phyloP scores from a whole-genome alignment of 2,888 invertebrate genomes.

The Folsomia candida region DNA sequence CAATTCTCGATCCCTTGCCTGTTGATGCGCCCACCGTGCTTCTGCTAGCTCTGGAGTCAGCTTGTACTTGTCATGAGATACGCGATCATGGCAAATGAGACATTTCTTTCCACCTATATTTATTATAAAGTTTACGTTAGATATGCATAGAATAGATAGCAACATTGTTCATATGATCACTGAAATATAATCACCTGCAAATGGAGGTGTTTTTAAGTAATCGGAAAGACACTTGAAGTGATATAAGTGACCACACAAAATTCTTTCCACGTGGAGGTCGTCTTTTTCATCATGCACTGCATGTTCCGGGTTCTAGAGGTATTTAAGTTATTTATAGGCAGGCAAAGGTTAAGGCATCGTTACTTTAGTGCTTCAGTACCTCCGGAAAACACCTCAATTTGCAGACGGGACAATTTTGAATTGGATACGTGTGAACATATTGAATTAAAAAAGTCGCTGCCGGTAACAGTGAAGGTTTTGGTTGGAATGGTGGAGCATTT shows the following conservation, averaged over 20 bases:
- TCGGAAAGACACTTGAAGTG: constrained; percentile 67
- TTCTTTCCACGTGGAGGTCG: constrained; percentile 64
- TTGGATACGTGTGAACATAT: constrained; percentile 63
- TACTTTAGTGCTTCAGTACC: constrained; percentile 53
- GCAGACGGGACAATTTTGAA: constrained; percentile 66
- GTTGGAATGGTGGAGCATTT: constrained; percentile 60
- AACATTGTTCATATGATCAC: too few species aligned
- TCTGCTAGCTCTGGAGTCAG: constrained; percentile 68
- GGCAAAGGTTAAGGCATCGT: background rate
- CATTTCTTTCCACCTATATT: constrained; percentile 71
- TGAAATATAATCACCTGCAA: constrained; percentile 62
- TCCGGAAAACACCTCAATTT: constrained; percentile 63
- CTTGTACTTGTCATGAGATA: constrained; percentile 73
- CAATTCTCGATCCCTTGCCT: constrained; percentile 70
- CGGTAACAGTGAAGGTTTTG: constrained; percentile 63
- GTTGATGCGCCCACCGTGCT: constrained; percentile 73
- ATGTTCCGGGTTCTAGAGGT: constrained; percentile 57
- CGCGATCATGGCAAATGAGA: constrained; percentile 63
- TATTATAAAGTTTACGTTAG: too few species aligned
- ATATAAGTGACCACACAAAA: constrained; percentile 71
- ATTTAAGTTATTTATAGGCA: background rate
- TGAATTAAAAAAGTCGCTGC: constrained; percentile 64
- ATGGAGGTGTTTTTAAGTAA: constrained; percentile 71
- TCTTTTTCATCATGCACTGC: constrained; percentile 59
- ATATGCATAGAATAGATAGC: background rate